Conservation (phyloP, 2,888 invertebrate genomes). For the Mamestra brassicae region DNA sequence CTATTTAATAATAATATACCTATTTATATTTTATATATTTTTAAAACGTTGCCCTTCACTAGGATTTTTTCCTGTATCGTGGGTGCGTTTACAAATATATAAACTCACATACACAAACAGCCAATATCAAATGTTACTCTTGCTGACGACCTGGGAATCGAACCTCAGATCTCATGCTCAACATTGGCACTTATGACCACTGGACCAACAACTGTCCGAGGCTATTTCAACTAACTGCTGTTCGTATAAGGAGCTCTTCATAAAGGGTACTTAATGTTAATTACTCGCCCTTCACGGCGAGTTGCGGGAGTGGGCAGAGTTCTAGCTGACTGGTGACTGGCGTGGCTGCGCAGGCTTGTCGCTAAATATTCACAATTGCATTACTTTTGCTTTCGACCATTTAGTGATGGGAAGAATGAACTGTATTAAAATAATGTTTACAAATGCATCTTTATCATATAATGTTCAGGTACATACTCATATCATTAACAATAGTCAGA, state of each 20-base stretch:
- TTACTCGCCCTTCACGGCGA: conserved; percentile 26
- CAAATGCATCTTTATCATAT: no score
- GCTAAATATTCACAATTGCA: conserved; percentile 42
- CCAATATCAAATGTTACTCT: no score
- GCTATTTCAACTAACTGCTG: conserved; percentile 7
- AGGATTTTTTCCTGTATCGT: no score
- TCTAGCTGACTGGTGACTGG: conserved; percentile 25
- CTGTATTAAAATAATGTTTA: no score
- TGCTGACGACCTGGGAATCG: not conserved
- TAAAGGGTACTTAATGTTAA: conserved; percentile 52
- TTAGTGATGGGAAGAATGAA: not conserved
- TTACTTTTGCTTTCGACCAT: conserved; percentile 34
- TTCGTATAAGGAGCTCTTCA: conserved; percentile 29
- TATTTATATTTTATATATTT: no score
- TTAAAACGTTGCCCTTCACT: no score
- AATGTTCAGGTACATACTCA: no score
- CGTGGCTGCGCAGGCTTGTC: conserved; percentile 5
- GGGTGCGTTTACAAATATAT: no score
- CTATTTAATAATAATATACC: no score
- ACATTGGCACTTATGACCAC: not conserved
- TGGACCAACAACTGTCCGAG: not conserved
- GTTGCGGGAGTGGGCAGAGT: conserved; percentile 35
- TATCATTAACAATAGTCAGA: no score
- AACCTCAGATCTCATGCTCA: no score
- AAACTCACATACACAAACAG: no score